phyloP scores from a whole-genome alignment of 2,888 invertebrate species.

The Apamea sordens region DNA sequence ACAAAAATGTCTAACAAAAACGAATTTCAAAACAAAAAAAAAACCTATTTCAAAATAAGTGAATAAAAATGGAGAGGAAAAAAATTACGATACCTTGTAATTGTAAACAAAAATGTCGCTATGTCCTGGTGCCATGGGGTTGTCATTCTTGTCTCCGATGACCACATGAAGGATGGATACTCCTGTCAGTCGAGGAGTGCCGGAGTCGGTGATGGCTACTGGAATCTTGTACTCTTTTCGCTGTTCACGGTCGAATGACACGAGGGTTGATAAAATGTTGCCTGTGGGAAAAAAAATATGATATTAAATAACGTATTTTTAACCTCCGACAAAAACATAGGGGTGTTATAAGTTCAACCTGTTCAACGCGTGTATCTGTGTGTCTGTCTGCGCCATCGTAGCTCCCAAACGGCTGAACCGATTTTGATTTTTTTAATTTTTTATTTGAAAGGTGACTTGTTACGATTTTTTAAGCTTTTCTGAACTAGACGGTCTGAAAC shows the following conservation, averaged over 20 bases:
- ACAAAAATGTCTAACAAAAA: background rate
- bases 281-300: slow-evolving; percentile 74
- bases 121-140: slow-evolving; percentile 95
- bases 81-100: slow-evolving; percentile 92
- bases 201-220: slow-evolving; percentile 96
- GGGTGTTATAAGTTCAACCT: too few relatives aligned
- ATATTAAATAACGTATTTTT: background rate
- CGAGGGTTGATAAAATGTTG: slow-evolving; percentile 93
- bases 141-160: slow-evolving; percentile 98
- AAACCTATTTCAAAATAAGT: slow-evolving; percentile 1
- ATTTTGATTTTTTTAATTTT: too few relatives aligned
- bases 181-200: slow-evolving; percentile 93
- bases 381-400: too few relatives aligned
- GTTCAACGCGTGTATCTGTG: too few relatives aligned
- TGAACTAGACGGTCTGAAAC: background rate
- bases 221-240: slow-evolving; percentile 97
- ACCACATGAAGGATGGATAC: slow-evolving; percentile 96
- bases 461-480: background rate
- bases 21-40: slow-evolving; percentile 8
- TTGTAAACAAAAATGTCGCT: slow-evolving; percentile 98
- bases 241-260: slow-evolving; percentile 96
- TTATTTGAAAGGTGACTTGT: too few relatives aligned
- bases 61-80: background rate
- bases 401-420: too few relatives aligned
- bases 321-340: too few relatives aligned